Conservation (phyloP, 2,888 invertebrate species). For the Amphipyra tragopoginis region DNA sequence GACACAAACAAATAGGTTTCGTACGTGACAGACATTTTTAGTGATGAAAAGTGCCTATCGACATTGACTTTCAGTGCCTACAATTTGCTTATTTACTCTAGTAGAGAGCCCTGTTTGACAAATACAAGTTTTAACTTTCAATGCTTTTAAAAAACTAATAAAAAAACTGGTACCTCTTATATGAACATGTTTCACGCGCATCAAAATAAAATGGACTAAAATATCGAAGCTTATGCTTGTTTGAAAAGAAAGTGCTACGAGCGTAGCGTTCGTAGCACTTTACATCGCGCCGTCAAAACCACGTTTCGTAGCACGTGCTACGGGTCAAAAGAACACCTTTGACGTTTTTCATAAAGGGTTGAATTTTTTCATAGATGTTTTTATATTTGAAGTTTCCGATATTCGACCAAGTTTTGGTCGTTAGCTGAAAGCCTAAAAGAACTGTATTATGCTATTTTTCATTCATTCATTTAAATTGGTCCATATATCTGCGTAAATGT, state of each 20-base stretch:
- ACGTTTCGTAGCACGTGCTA: slow-evolving; percentile 17
- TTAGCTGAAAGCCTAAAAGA: slow-evolving; percentile 39
- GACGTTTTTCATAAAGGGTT: slow-evolving; percentile 14
- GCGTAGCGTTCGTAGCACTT: slow-evolving; percentile 39
- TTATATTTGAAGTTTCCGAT: slow-evolving; percentile 8
- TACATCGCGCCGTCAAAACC: slow-evolving; percentile 14
- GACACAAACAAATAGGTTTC: slow-evolving; percentile 18
- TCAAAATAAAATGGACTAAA: slow-evolving; percentile 9
- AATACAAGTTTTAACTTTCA: background rate
- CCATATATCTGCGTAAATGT: slow-evolving; percentile 51
- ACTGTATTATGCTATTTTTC: slow-evolving; percentile 25
- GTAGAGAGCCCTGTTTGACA: background rate
- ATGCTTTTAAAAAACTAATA: background rate
- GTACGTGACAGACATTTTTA: slow-evolving; percentile 34
- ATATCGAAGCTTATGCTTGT: background rate
- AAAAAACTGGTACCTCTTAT: background rate
- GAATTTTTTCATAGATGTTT: slow-evolving; percentile 19
- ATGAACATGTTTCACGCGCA: background rate
- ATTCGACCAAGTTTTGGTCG: slow-evolving; percentile 16
- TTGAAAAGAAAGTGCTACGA: slow-evolving; percentile 22
- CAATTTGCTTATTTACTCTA: slow-evolving; percentile 21
- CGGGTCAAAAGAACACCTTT: background rate
- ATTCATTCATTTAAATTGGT: slow-evolving; percentile 45
- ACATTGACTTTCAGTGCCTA: background rate
- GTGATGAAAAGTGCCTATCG: background rate